Evolutionary conservation across 2,888 invertebrate genomes (phyloP), one percentile per base, ranked within the genome.

Genomic region (Amiota minor): DNA sequence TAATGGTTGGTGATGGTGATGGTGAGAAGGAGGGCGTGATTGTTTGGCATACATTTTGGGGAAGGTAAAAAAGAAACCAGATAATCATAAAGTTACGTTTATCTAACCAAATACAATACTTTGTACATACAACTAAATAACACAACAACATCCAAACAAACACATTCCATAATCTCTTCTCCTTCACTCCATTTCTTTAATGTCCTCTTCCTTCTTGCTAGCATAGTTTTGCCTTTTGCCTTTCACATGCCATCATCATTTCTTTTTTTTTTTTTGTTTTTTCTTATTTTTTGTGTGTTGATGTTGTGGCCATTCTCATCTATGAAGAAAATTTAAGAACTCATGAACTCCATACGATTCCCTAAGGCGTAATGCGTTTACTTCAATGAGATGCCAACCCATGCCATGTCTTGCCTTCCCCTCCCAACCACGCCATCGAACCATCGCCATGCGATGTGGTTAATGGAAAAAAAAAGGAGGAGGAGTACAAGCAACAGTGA

Each of bases 51-150:
- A 18, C 20, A 46, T 20, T 53, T 46, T 50, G 14, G 46, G 20
- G 18, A 18, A 46, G 65, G 16, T 16, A 16, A n/a, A 20, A 59
- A 49, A 16, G 49, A 59, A 50, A 46, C 16, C 71, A 10, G 59
- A 47, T 55, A 74, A 82, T 77, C 79, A 81, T 82, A 81, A 82
- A 83, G 78, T 83, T 80, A 77, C 76, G 72, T 71, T 76, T 69
- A 67, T 76, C 74, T 76, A n/a, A 47, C 47, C 65, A 46, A 45
- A 18, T 45, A 16, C 64, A 45, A 18, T 45, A 16, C 64, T 18
- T n/a, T 6, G 6, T n/a, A 6, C 47, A 9, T 23, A 16, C 14
- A 61, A 61, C 20, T 20, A 9, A 16, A 61, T 20, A 20, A 61
- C 1, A 10, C 18, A 61, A 20, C 20, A 20, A 61, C 10, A 23